Base-by-base conservation (phyloP, 2,797 vertebrate genomes). In the Sebastes hopkinsi region DNA sequence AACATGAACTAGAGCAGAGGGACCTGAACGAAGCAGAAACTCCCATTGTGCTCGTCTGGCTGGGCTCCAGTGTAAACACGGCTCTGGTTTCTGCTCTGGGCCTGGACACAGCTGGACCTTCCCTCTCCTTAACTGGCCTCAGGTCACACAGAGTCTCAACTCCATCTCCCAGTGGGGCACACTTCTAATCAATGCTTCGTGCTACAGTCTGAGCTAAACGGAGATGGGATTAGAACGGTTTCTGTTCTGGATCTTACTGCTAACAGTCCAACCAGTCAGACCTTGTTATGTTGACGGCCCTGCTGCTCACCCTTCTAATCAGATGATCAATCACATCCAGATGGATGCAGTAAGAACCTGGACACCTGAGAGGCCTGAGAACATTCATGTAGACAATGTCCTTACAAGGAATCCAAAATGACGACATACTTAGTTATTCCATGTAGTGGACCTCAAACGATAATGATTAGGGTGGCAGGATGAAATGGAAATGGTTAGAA, bases 141-240 rank as follows among this genome's bases (percentile, higher is more conserved):
- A 38, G 88, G 93, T 93, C 85, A 91, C 52, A 75, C 32, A 55
- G 54, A 82, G 77, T 88, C 85, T 88, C 34, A 79, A 84, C 92
- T 90, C 82, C 75, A 89, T 80, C 86, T 94, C 92, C 94, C 94
- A 90, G 75, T 8, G 79, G 90, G 56, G 81, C 68, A 27, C 80
- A 38, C 69, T 83, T 75, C 75, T 90, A 95, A 94, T 95, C 92
- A 94, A 83, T 46, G 64, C 82, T 93, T 95, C 91, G 92, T 94
- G 89, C 79, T 81, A 69, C 58, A 88, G 82, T 81, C 64, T 58
- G 67, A 81, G 79, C 77, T 81, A 87, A 92, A 89, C 73, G 64
- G 85, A 87, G 58, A 34, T 80, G 77, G 60, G 81, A 90, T 88
- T 89, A 88, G 76, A 74, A 18, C 25, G 10, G 8, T 76, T 83